Base-by-base conservation (phyloP, 2,888 invertebrate species). In the Lithophane leautieri region DNA sequence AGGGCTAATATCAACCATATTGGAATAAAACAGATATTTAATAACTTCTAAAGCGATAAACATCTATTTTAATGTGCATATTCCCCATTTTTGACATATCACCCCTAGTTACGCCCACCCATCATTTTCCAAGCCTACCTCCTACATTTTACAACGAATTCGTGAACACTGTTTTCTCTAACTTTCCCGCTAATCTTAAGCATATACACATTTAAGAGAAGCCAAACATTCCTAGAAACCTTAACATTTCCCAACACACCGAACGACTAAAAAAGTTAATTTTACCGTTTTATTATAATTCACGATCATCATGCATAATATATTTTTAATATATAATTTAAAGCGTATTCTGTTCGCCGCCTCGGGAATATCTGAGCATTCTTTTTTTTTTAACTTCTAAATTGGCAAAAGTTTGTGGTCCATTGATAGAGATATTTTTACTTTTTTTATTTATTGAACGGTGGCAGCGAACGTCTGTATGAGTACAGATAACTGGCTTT, bases 321-420 rank as follows among this genome's bases (percentile, higher is more conserved):
- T 85, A 86, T 84, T 84, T 90, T 86, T 79, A 78, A 81, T 83
- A 81, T 81, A 80, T 83, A 86, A 89, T 92, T 93, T 94, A 93
- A 92, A 93, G 95, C 95, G 94, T 95, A 94, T 94, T 91, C 88
- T 89, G 88, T 90, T 88, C 87, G 89, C 95, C 93, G 95, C 95
- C 95, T 92, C 90, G 92, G 90, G 87, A 91, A 86, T 91, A 89
- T 88, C 88, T 89, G 88, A 88, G 89, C 88, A 84, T 79, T 81
- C 78, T 86, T 85, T 78, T 84, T 84, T 87, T 86, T 81, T 73
- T 9, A 19, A 81, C 78, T 86, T 82, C 84, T 87, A 87, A 89
- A 78, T 88, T 85, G 88, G 87, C 86, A 87, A 82, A 76, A 73
- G 74, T 84, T 84, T 61, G 77, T 86, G 89, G 89, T 88, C 88